Base-by-base conservation (phyloP, 2,888 invertebrate species). In the Lissonota sp. region DNA sequence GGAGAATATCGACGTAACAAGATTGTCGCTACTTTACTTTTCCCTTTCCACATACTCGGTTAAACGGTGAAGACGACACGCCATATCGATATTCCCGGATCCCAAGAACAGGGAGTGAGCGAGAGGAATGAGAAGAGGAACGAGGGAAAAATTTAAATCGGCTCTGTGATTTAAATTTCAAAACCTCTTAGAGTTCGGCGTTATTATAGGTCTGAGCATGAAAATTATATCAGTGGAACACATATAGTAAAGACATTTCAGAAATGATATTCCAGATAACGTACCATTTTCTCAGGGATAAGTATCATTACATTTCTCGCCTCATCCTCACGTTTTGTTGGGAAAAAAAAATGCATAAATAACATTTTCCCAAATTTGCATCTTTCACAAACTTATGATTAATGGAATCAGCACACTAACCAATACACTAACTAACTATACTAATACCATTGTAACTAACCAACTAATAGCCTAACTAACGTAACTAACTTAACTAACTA, bases 81-180 rank as follows among this genome's bases (percentile, higher is more conserved):
- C 70, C 51, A 75, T 26, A 26, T 75, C 77, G 72, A 81, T 79
- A 80, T 78, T 76, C 77, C 40, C 66, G 44, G 51, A 55, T 55
- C 40, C 40, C 49, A 58, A 53, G 46, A 39, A 60, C 40, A n/a
- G 62, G 40, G 26, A 26, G n/a, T 6, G 39, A 26, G 37, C 1
- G 6, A 46, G 37, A 14, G 39, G 69, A 64, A 63, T 42, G 70
- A 77, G 58, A 39, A 44, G 44, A 71, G 70, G 42, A 75, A 51
- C 63, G 16, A 76, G 62, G 62, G 70, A 81, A 42, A 46, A 55
- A 26, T 26, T 26, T 26, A 26, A 26, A 26, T 26, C 26, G 26
- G 26, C 1, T 26, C 26, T 26, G 26, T 57, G 55, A 83, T 80
- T 80, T 80, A 80, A 83, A 83, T 83, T 83, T 78, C 75, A 83